Evolutionary conservation across 2,888 invertebrate genomes (phyloP).

Genomic region (Diarsia rubi): DNA sequence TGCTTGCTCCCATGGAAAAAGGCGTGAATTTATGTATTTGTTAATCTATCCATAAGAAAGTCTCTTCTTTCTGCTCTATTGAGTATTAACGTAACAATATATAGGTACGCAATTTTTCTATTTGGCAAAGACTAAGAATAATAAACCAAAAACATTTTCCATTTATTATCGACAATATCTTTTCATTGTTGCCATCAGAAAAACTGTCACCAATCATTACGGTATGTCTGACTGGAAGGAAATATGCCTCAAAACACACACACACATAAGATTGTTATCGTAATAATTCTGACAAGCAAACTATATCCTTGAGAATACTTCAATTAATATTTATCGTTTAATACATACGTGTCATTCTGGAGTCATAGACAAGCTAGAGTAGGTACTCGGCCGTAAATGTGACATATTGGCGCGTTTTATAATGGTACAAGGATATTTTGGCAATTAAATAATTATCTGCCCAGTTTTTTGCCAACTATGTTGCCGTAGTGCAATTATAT

Average conservation of each 20-base stretch:
- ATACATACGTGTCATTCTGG: constrained; percentile 14
- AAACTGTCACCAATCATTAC: not conserved
- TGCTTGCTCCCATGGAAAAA: not conserved
- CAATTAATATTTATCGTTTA: constrained; percentile 38
- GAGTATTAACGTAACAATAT: not conserved
- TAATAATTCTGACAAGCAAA: constrained; percentile 13
- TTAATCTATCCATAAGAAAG: not conserved
- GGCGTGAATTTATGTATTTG: not conserved
- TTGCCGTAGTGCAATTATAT: too few relatives aligned
- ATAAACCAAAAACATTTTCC: not conserved
- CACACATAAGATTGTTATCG: constrained; percentile 23
- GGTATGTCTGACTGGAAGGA: not conserved
- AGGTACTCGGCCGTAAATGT: not conserved
- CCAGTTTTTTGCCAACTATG: too few relatives aligned
- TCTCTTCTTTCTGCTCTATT: not conserved
- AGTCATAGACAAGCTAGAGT: not conserved
- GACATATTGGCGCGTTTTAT: not conserved
- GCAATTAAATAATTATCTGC: too few relatives aligned
- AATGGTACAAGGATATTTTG: not conserved
- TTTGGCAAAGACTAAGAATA: not conserved
- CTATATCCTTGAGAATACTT: constrained; percentile 20
- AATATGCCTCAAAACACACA: constrained; percentile 10
- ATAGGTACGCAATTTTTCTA: not conserved
- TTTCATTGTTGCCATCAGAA: not conserved
- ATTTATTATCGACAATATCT: not conserved